phyloP scores from a whole-genome alignment of 2,113 vertebrate genomes.

The Talpa occidentalis region DNA sequence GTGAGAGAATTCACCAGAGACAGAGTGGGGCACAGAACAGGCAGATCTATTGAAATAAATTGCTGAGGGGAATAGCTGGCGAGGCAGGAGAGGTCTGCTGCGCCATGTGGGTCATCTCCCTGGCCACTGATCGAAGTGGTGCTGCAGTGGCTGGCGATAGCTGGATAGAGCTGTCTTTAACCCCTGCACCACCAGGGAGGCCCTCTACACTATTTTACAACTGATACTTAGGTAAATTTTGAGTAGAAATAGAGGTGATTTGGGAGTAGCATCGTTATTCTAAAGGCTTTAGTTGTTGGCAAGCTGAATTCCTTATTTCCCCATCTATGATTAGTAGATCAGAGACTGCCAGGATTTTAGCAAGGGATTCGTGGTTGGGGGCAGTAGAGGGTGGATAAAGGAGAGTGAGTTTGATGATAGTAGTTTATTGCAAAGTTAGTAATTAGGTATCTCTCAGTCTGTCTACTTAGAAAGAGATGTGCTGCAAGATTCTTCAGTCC shows the following conservation, averaged over 20 bases:
- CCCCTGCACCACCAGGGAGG: no score
- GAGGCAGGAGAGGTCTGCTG: no score
- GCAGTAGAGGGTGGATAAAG: background rate
- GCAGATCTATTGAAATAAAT: no score
- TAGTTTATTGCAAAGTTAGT: background rate
- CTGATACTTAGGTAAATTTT: slow-evolving; percentile 25
- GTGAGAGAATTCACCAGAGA: no score
- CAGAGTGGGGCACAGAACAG: no score
- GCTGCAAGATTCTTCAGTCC: background rate
- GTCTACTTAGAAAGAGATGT: background rate
- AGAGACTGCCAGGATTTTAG: slow-evolving; percentile 14
- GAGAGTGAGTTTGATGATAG: background rate
- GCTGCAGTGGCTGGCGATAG: no score
- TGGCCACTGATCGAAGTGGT: no score
- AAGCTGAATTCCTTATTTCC: background rate
- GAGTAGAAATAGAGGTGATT: background rate
- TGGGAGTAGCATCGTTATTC: background rate
- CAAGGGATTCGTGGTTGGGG: background rate
- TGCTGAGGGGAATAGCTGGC: no score
- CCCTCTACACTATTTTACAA: slow-evolving; percentile 30
- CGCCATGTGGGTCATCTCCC: no score
- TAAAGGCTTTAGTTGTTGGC: slow-evolving; percentile 15
- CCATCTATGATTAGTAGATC: background rate
- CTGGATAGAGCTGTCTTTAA: no score
- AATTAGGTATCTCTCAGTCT: background rate